phyloP scores from a whole-genome alignment of 2,113 vertebrate genomes.

The Phodopus roborovskii region DNA sequence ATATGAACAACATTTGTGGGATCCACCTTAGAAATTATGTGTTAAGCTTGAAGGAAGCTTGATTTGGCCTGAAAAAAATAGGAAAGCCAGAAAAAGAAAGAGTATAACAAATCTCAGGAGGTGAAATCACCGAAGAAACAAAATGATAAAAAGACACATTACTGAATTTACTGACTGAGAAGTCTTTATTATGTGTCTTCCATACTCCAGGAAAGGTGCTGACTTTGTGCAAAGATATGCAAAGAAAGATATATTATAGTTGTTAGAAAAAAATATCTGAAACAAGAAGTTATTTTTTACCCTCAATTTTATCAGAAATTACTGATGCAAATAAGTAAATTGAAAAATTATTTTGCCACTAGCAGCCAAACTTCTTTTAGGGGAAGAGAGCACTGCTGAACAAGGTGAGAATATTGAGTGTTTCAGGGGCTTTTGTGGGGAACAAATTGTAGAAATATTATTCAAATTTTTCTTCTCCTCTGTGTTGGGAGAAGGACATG shows the following conservation, averaged over 20 bases:
- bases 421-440: fast-evolving
- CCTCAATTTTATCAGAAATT: background rate
- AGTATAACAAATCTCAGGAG: background rate
- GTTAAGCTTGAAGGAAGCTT: background rate
- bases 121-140: background rate
- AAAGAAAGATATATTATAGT: background rate
- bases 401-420: background rate
- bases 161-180: background rate
- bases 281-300: background rate
- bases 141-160: background rate
- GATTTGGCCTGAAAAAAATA: background rate
- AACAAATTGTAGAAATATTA: background rate
- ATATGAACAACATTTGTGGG: conserved; percentile 34
- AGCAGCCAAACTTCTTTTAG: background rate
- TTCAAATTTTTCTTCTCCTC: background rate
- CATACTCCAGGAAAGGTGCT: background rate
- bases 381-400: background rate
- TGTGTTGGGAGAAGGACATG: background rate
- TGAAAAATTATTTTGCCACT: background rate
- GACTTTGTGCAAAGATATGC: background rate
- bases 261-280: background rate
- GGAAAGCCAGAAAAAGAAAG: background rate
- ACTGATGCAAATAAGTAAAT: background rate
- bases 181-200: background rate
- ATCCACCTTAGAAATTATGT: background rate